Evolutionary conservation across 2,888 invertebrate genomes (phyloP).

Genomic region (Epirrhoe tristata): DNA sequence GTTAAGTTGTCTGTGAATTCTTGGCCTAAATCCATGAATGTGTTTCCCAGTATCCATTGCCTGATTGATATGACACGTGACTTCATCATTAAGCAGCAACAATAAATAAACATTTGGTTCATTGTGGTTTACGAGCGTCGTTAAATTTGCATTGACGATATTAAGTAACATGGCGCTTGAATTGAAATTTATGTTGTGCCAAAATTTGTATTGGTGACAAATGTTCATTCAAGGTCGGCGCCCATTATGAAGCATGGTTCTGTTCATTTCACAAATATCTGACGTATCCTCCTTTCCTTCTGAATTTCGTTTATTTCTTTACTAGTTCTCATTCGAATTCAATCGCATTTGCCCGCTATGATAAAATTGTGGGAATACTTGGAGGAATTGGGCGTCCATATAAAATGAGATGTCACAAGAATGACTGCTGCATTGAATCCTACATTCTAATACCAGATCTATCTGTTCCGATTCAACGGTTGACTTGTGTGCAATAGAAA

Average conservation of each 20-base stretch:
- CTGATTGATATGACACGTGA: slow-evolving; percentile 32
- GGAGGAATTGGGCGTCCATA: background rate
- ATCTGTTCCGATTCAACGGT: slow-evolving; percentile 18
- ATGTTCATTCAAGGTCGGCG: slow-evolving; percentile 49
- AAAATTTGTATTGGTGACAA: slow-evolving; percentile 54
- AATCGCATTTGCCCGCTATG: too few relatives aligned
- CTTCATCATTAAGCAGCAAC: slow-evolving; percentile 27
- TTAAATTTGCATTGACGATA: slow-evolving; percentile 59
- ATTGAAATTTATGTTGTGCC: slow-evolving; percentile 65
- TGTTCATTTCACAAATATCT: background rate
- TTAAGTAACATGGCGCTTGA: slow-evolving; percentile 50
- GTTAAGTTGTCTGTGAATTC: background rate
- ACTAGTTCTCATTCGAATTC: too few relatives aligned
- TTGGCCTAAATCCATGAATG: slow-evolving; percentile 14
- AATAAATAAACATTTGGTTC: slow-evolving; percentile 43
- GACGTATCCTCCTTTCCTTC: background rate
- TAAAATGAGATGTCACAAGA: background rate
- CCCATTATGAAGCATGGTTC: slow-evolving; percentile 7
- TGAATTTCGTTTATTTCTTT: too few relatives aligned
- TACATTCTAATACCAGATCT: slow-evolving; percentile 10
- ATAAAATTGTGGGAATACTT: too few relatives aligned
- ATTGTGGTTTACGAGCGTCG: slow-evolving; percentile 52
- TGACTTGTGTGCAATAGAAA: slow-evolving; percentile 33
- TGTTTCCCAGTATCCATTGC: slow-evolving; percentile 24
- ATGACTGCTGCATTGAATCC: background rate